Evolutionary conservation across 2,113 vertebrate genomes (phyloP).

Genomic region (Cyanistes caeruleus): DNA sequence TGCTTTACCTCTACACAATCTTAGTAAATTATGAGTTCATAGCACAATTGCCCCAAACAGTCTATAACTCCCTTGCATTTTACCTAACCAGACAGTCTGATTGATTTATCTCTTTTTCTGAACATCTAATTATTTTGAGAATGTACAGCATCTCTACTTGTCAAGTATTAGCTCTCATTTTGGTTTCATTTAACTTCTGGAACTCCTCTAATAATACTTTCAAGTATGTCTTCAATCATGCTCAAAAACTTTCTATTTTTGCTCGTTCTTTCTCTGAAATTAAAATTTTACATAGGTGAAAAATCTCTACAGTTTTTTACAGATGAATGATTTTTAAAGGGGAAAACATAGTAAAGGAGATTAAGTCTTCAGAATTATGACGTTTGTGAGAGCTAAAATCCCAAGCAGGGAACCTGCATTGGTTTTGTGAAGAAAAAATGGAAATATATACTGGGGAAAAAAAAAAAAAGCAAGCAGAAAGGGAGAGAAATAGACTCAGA

Average conservation of each 20-base stretch:
- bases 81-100: neutral
- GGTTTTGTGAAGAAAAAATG: neutral
- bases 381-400: neutral
- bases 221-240: conserved; percentile 38
- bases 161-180: conserved; percentile 38
- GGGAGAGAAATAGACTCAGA: neutral
- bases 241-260: conserved; percentile 57
- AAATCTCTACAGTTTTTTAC: conserved; percentile 1
- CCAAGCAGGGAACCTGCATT: neutral
- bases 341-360: neutral
- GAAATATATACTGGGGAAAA: neutral
- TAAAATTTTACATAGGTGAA: conserved; percentile 48
- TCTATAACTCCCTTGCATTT: neutral
- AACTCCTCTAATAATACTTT: conserved; percentile 46
- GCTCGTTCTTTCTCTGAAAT: neutral
- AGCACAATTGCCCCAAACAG: neutral
- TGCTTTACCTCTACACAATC: neutral
- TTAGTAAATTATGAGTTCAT: neutral
- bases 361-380: neutral
- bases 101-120: conserved; percentile 13
- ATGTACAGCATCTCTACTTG: neutral
- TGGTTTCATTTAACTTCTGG: conserved; percentile 44
- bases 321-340: neutral
- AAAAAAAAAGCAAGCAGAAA: neutral
- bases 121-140: conserved; percentile 38